These are phyloP conservation scores for Zygothrica quintamaculata DNA, from an alignment of 2,888 invertebrate genomes.

Conservation along the genomic window DNA sequence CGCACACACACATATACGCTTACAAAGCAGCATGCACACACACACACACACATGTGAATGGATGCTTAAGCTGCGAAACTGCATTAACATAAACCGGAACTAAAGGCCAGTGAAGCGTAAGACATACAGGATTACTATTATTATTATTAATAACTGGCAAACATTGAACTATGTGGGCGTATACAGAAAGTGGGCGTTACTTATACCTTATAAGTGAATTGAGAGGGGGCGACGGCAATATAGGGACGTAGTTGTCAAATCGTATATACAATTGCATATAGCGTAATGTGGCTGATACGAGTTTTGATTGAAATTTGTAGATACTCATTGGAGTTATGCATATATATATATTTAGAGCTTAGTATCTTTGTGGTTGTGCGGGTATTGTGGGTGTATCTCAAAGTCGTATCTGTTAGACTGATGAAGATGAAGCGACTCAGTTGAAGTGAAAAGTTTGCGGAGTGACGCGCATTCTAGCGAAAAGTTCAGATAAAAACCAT, in stretches of 20 bases:
- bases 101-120: slow-evolving; percentile 66
- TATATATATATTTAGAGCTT: too few relatives aligned
- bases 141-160: slow-evolving; percentile 58
- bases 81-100: slow-evolving; percentile 75
- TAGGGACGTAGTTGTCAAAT: slow-evolving; percentile 4
- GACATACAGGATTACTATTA: slow-evolving; percentile 56
- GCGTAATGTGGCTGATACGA: slow-evolving; percentile 33
- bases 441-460: slow-evolving; percentile 62
- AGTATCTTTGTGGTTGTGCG: too few relatives aligned
- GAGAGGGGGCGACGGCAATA: background rate
- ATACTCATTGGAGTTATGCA: slow-evolving; percentile 15
- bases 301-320: slow-evolving; percentile 44
- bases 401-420: slow-evolving; percentile 33
- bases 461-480: slow-evolving; percentile 75
- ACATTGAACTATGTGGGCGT: slow-evolving; percentile 38
- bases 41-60: slow-evolving; percentile 21
- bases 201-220: background rate
- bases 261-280: slow-evolving; percentile 40
- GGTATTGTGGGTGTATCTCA: background rate
- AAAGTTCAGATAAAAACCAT: slow-evolving; percentile 70
- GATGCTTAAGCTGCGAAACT: slow-evolving; percentile 52
- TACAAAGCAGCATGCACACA: background rate
- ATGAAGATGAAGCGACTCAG: slow-evolving; percentile 63
- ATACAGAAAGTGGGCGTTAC: slow-evolving; percentile 22
- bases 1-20: slow-evolving; percentile 1